Evolutionary conservation across 2,113 vertebrate genomes (phyloP), one percentile per base, ranked within the genome.

Genomic region (Myocastor coypus): DNA sequence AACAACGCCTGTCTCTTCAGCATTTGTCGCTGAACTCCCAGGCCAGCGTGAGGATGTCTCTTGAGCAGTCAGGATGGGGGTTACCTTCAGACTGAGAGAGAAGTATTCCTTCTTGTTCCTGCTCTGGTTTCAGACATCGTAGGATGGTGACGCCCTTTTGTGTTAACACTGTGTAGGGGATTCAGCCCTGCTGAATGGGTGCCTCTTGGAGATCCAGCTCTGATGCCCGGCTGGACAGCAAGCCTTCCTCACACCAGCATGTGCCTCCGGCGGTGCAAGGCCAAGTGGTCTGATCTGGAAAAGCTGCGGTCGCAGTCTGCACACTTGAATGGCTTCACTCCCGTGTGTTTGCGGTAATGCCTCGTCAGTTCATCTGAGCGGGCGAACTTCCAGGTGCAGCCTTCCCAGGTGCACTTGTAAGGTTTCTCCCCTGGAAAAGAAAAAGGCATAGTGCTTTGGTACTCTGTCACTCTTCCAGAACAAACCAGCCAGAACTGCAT

Each of bases 351-450:
- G 97, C 99, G 99, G 98, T 99, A 99, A 98, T 99, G 99, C 99
- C 99, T 98, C 7, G 99, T 99, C 98, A 99, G 99, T 99, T 99
- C 99, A 68, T 99, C 99, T 0, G 99, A 99, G 91, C 99, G 99
- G 95, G 99, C 99, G 40, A 99, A 99, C 98, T 99, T 99, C 99
- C 99, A 99, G 97, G 99, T 99, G 98, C 99, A 99, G 97, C 99
- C 99, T 97, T 99, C 99, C 99, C 99, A 99, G 96, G 99, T 99
- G 98, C 99, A 99, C 97, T 99, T 99, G 98, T 99, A 99, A 95
- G 99, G 99, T 97, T 99, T 99, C 98, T 99, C 99, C 98, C 99
- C 99, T 99, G 97, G 84, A 78, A 97, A 92, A 98, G 81, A 98
- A 90, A 97, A 97, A 97, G 83, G 68, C 75, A 95, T 71, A 92